Evolutionary conservation across 2,113 vertebrate genomes (phyloP).

Genomic region (Mystacornis crossleyi): DNA sequence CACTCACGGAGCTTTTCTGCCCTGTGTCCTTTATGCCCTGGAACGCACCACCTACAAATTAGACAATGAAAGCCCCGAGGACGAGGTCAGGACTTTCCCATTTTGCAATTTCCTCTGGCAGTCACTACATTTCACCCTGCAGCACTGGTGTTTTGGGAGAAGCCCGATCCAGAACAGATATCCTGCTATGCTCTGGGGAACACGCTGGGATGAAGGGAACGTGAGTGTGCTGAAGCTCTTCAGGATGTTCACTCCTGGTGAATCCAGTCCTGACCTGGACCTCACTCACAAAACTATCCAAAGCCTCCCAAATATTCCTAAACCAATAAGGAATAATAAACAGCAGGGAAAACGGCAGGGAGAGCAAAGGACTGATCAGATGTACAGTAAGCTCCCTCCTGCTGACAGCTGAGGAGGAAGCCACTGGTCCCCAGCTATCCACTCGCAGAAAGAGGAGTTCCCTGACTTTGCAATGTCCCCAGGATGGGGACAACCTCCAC

Average conservation of each 20-base stretch:
- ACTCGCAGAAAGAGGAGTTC: neutral
- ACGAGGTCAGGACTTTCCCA: neutral
- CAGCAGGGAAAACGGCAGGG: neutral
- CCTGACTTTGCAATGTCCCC: neutral
- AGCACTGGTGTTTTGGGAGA: neutral
- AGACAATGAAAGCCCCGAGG: neutral
- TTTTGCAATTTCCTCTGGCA: neutral
- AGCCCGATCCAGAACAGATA: neutral
- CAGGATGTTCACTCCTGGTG: neutral
- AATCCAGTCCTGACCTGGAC: neutral
- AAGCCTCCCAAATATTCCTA: neutral
- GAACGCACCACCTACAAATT: neutral
- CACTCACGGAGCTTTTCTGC: neutral
- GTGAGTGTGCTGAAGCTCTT: neutral
- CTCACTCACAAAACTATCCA: neutral
- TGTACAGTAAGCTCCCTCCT: neutral
- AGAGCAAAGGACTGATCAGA: neutral
- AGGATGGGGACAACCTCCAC: neutral
- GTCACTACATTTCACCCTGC: fast-evolving
- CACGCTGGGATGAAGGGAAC: neutral
- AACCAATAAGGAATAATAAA: neutral
- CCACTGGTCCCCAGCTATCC: neutral
- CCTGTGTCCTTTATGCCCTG: neutral
- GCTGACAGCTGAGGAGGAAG: neutral
- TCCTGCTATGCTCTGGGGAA: neutral